phyloP scores from a whole-genome alignment of 2,888 invertebrate species.

The Protula sp. region DNA sequence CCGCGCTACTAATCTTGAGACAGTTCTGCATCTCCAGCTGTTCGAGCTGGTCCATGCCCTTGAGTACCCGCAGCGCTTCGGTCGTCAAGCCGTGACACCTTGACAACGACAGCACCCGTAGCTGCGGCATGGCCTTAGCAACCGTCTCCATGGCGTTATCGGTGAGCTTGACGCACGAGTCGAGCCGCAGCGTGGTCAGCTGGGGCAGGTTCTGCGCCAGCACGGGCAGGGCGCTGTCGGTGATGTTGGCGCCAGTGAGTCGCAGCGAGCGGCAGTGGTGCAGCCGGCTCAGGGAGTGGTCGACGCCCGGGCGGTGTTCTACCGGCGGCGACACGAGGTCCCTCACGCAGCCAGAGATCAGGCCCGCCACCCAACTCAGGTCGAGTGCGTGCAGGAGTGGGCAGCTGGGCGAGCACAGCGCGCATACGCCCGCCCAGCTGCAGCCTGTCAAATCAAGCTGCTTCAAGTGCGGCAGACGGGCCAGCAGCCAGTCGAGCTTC shows the following conservation, averaged over 20 bases:
- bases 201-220: slow-evolving; percentile 44
- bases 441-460: slow-evolving; percentile 68
- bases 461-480: slow-evolving; percentile 75
- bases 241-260: slow-evolving; percentile 81
- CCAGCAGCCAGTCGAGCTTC: slow-evolving; percentile 87
- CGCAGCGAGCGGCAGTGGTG: slow-evolving; percentile 70
- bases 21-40: slow-evolving; percentile 3
- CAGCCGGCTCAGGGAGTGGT: slow-evolving; percentile 70
- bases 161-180: slow-evolving; percentile 60
- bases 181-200: slow-evolving; percentile 74
- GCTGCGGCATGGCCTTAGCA: too few species aligned
- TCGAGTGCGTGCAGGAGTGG: slow-evolving; percentile 71
- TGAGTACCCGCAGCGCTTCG: slow-evolving; percentile 3
- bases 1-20: slow-evolving; percentile 2
- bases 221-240: slow-evolving; percentile 71
- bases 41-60: slow-evolving; percentile 1
- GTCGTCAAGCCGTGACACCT: slow-evolving; percentile 14
- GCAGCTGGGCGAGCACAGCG: slow-evolving; percentile 74
- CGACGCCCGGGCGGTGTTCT: slow-evolving; percentile 70
- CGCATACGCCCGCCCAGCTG: slow-evolving; percentile 71
- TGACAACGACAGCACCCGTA: too few species aligned
- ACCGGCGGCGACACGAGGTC: slow-evolving; percentile 82
- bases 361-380: slow-evolving; percentile 77
- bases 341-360: slow-evolving; percentile 76
- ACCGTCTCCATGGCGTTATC: slow-evolving; percentile 10